A percentile compares a stretch with the other conserved stretches of the same genome.
Evolutionary conservation across 2,113 vertebrate genomes (phyloP).

Genomic region (Labeo rohita): DNA sequence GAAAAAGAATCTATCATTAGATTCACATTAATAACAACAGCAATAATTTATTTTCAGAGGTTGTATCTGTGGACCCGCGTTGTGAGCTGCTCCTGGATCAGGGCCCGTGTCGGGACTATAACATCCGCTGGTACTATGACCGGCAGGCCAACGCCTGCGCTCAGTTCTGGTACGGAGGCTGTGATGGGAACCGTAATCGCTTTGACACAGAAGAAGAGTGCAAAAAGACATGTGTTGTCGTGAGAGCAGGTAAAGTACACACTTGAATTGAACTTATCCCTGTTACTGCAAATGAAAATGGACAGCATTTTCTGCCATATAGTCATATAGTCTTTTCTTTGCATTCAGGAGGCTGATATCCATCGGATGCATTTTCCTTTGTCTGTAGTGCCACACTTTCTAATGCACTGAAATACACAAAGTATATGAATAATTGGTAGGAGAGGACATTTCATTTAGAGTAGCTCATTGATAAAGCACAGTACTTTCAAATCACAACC

Average conservation of each 20-base stretch:
- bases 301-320: neutral
- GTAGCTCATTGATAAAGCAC: neutral
- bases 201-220: conserved; percentile 84
- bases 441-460: neutral
- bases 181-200: conserved; percentile 81
- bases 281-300: neutral
- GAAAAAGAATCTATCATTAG: too few species aligned
- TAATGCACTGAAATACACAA: conserved; percentile 33
- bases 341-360: conserved; percentile 22
- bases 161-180: conserved; percentile 87
- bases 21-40: neutral
- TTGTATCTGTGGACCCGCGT: conserved; percentile 62
- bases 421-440: neutral
- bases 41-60: conserved; percentile 66
- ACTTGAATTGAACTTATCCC: neutral
- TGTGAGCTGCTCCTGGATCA: conserved; percentile 78
- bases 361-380: neutral
- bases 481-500: neutral
- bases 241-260: conserved; percentile 57
- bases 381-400: neutral
- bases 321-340: neutral
- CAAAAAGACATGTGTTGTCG: conserved; percentile 76
- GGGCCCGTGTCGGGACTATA: conserved; percentile 81
- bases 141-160: conserved; percentile 84
- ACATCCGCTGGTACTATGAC: conserved; percentile 85